phyloP scores from a whole-genome alignment of 2,888 invertebrate genomes.

The Paralinhomoeus sp. region DNA sequence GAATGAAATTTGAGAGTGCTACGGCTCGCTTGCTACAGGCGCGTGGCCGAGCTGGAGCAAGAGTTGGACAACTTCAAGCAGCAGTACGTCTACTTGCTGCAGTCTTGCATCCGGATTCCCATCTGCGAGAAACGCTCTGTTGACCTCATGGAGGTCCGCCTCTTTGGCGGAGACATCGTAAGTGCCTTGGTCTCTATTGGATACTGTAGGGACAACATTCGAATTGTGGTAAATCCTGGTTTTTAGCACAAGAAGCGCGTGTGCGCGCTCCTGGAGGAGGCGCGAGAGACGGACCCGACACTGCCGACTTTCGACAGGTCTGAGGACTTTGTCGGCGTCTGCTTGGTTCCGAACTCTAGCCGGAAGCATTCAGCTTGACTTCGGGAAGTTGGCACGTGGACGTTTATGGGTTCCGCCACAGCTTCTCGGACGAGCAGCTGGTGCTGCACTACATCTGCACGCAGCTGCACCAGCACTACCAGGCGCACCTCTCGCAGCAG shows the following conservation, averaged over 20 bases:
- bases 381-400: conserved; percentile 31
- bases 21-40: conserved; percentile 15
- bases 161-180: conserved; percentile 32
- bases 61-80: conserved; percentile 30
- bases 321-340: neutral
- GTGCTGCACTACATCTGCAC: conserved; percentile 34
- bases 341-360: too few species aligned
- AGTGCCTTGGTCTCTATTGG: conserved; percentile 4
- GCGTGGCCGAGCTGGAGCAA: conserved; percentile 22
- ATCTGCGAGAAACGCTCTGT: conserved; percentile 26
- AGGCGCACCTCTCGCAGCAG: conserved; percentile 20
- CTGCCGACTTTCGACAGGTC: conserved; percentile 33
- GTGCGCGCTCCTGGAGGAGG: conserved; percentile 28
- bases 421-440: conserved; percentile 27
- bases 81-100: conserved; percentile 31
- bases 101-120: conserved; percentile 32
- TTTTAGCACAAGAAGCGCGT: conserved; percentile 31
- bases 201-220: too few species aligned
- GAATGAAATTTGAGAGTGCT: too few species aligned
- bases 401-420: conserved; percentile 32
- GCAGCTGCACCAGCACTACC: conserved; percentile 30
- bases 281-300: conserved; percentile 30
- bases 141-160: conserved; percentile 30
- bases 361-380: conserved; percentile 16
- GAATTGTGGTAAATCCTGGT: neutral